Evolutionary conservation across 1,140 invertebrate species (phyloP).

Genomic region (Drosophila pallidifrons): DNA sequence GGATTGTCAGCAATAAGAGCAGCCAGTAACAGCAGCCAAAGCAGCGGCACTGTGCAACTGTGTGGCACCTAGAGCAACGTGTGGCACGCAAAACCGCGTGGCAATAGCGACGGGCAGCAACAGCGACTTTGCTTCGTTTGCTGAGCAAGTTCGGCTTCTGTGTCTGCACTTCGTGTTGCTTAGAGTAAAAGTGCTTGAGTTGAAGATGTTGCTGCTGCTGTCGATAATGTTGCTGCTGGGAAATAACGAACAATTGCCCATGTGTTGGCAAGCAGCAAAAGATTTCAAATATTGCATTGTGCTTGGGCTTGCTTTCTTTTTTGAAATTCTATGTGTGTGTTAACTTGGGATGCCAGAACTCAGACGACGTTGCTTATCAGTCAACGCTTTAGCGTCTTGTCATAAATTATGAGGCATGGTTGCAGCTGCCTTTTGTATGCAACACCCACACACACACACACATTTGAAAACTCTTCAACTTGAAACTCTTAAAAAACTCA

Average conservation of each 20-base stretch:
- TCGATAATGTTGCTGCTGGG: conserved; percentile 35
- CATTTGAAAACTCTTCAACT: background rate
- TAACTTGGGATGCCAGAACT: conserved; percentile 20
- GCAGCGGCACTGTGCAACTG: conserved; percentile 8
- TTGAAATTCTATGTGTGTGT: background rate
- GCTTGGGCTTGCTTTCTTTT: conserved; percentile 1
- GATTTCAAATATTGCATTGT: conserved; percentile 24
- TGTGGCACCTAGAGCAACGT: conserved; percentile 45
- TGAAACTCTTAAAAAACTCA: too few relatives aligned
- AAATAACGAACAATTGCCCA: conserved; percentile 14
- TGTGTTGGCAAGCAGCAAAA: conserved; percentile 8
- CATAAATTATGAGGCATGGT: conserved; percentile 73
- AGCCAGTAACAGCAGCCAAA: conserved; percentile 12
- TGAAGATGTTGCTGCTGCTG: conserved; percentile 57
- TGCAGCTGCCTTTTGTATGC: conserved; percentile 16
- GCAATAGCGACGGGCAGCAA: conserved; percentile 52
- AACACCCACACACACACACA: conserved; percentile 31
- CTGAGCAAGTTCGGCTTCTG: conserved; percentile 50
- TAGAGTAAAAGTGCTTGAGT: conserved; percentile 27
- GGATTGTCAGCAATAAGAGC: conserved; percentile 28
- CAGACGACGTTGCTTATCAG: conserved; percentile 69
- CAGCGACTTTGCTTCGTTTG: conserved; percentile 48
- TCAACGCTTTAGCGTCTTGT: conserved; percentile 62
- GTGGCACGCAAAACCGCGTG: conserved; percentile 65
- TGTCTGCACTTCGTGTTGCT: conserved; percentile 52